Evolutionary conservation across 2,888 invertebrate genomes (phyloP), one percentile per base, ranked within the genome.

Genomic region (Cheilosia vernalis): DNA sequence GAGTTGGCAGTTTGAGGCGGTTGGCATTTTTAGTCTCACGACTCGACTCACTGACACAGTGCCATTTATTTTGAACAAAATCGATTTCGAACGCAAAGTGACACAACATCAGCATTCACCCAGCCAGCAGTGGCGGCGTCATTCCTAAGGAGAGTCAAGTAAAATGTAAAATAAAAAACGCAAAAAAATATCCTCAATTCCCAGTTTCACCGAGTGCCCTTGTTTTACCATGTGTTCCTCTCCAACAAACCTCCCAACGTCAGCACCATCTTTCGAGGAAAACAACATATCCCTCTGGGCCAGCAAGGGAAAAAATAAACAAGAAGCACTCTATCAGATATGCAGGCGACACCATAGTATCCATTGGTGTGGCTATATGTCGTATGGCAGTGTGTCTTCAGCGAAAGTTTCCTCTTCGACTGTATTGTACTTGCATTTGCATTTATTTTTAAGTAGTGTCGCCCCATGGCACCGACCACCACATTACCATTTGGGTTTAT

Each of bases 31-130:
- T 55, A 60, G 74, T 79, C 73, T 76, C 30, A 13, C 37, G 37
- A 37, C 37, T 37, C 64, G 73, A 67, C 85, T 72, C 79, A 85
- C 81, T 87, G 87, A 82, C 87, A 87, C 51, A 87, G 87, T 85
- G 82, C 61, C 87, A 87, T 85, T 85, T 87, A 85, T 87, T 66
- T 67, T 49, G 40, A 74, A 69, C 37, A 66, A 63, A 81, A 81
- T 76, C 69, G 81, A 81, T 81, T 81, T 69, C 76, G 63, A 56
- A 76, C 42, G 24, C 74, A 73, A 67, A 73, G 73, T 72, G 79
- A 51, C 79, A 83, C 30, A 73, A 42, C 73, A 83, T 66, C 72
- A 79, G 21, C 37, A 37, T 3, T 37, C 37, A 13, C 37, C 30
- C 40, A 42, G 33, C 19, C 56, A 56, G 37, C 30, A 60, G n/a